Percentiles rank a stretch among this genome's conserved stretches.
phyloP scores from a whole-genome alignment of 2,888 invertebrate genomes.

The Gisinianus flammeolus region DNA sequence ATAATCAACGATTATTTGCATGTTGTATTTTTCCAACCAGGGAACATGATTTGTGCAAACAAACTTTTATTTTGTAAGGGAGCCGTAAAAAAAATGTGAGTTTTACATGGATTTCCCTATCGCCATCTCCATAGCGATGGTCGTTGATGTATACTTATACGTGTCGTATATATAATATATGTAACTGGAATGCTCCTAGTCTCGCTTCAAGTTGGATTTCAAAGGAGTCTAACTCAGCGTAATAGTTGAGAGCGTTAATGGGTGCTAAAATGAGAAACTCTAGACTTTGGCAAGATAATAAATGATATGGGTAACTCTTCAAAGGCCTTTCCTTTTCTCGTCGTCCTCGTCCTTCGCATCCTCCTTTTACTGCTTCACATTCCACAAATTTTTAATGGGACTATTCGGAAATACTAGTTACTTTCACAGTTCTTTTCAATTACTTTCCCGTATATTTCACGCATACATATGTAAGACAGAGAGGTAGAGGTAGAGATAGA shows the following conservation, averaged over 20 bases:
- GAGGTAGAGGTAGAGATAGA: no score
- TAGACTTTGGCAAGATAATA: conserved; percentile 43
- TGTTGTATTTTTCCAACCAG: no score
- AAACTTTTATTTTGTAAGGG: no score
- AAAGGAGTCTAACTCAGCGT: conserved; percentile 3
- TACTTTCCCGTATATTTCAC: conserved; percentile 36
- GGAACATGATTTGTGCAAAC: no score
- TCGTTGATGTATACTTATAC: no score
- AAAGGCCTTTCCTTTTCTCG: conserved; percentile 15
- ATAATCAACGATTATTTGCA: no score
- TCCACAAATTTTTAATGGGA: conserved; percentile 48
- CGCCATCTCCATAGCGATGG: no score
- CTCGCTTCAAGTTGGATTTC: conserved; percentile 11
- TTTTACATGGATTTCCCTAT: no score
- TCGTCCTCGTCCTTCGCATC: neutral
- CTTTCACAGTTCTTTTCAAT: conserved; percentile 43
- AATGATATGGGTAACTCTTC: conserved; percentile 30
- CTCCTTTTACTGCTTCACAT: conserved; percentile 38
- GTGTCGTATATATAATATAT: no score
- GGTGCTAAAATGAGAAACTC: conserved; percentile 39
- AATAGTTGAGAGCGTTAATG: conserved; percentile 32
- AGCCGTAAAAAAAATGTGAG: no score
- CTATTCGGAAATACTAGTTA: conserved; percentile 41
- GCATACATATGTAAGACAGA: neutral
- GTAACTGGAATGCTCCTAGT: no score